A percentile compares a stretch with the other conserved stretches of the same genome.
These are phyloP conservation scores for Clepsis dumicolana DNA, from an alignment of 2,888 invertebrate species.

Conservation along the genomic window DNA sequence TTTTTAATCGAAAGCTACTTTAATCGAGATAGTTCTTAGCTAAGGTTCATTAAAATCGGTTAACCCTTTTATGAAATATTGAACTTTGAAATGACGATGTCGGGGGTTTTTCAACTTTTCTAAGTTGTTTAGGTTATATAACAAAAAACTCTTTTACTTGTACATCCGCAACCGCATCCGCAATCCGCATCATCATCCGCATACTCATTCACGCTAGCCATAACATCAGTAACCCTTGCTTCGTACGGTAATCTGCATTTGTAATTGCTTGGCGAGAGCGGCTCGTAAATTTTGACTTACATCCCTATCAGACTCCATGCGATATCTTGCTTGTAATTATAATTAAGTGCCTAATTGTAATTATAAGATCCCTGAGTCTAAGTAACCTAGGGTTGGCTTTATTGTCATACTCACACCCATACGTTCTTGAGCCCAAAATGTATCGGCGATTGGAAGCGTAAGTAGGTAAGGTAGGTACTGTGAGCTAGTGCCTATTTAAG, in stretches of 20 bases:
- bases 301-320: slow-evolving; percentile 5
- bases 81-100: too few species aligned
- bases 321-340: background rate
- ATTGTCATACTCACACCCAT: too few species aligned
- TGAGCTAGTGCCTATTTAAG: too few species aligned
- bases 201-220: background rate
- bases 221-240: background rate
- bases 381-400: background rate
- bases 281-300: slow-evolving; percentile 18
- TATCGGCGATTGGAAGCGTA: too few species aligned
- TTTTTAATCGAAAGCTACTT: too few species aligned
- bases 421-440: too few species aligned
- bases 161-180: background rate
- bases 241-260: slow-evolving; percentile 54
- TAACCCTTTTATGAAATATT: too few species aligned
- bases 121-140: too few species aligned
- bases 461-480: too few species aligned
- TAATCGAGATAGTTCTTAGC: too few species aligned
- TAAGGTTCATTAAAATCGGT: too few species aligned
- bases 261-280: slow-evolving; percentile 42
- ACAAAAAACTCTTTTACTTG: background rate
- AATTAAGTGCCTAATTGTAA: slow-evolving; percentile 1
- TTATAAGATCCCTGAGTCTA: background rate
- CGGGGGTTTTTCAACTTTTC: too few species aligned
- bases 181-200: background rate